Base-by-base conservation (phyloP, 2,888 invertebrate genomes). In the Synanthedon vespiformis region DNA sequence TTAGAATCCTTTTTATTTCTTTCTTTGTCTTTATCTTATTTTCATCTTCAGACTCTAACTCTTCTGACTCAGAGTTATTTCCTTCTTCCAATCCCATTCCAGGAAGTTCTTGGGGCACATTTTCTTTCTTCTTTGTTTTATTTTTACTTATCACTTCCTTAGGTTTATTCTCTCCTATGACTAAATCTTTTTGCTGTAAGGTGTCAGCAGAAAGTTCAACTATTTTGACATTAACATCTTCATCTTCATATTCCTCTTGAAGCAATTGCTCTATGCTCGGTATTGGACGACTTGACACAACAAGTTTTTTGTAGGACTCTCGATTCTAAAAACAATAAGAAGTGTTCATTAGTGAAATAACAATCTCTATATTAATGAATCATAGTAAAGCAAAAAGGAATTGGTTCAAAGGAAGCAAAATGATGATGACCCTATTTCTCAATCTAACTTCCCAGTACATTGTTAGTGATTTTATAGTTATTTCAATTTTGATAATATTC, bases 181-280 rank as follows among this genome's bases (percentile, higher is more conserved):
- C 91, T 65, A 92, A 89, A 61, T 91, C 90, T 66, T 90, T 89
- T 54, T 91, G 89, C n/a, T 92, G 91, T 48, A 94, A 78, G 52
- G 92, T 92, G 55, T 90, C 90, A 44, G 93, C 83, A 14, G 93
- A 91, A 8, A 95, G 76, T 70, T 95, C 94, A 0, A 92, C 89
- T 55, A 95, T 92, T 84, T 93, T 93, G 0, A 95, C 93, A 59
- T 92, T 92, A 0, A 94, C 94, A 70, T 93, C 91, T 44, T 92
- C 92, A 62, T 93, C 91, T 74, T 94, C 92, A 75, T 93, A 93
- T 65, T 93, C 92, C 49, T 93, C 90, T 63, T 90, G 88, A 4
- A 93, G 75, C 52, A 92, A 74, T 62, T 92, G 88, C 67, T 92
- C 91, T 58, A 93, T 76, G 67, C 93, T 93, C 48, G 93, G 92